These are phyloP conservation scores for Halesus radiatus DNA, from an alignment of 1,140 invertebrate genomes.

Conservation along the genomic window DNA sequence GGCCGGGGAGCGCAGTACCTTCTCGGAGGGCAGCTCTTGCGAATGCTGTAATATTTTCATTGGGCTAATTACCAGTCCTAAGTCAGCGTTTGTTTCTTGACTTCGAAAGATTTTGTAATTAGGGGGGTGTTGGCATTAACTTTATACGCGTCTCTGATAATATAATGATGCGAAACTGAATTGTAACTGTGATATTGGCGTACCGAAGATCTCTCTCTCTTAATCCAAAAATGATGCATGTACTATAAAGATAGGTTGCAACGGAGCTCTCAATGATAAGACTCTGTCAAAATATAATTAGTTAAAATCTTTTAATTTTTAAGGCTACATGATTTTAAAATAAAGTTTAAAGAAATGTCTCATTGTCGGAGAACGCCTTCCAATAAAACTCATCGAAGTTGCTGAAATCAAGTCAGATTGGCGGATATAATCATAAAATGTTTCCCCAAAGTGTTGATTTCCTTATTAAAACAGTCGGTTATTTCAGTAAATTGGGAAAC, in stretches of 20 bases:
- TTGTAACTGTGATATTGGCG: too few relatives aligned
- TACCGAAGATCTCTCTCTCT: too few relatives aligned
- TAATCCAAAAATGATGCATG: too few relatives aligned
- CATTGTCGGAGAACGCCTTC: background rate
- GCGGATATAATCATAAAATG: conserved; percentile 9
- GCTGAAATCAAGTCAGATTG: background rate
- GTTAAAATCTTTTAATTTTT: too few relatives aligned
- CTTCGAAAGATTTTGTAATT: conserved; percentile 6
- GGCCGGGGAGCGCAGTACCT: conserved; percentile 8
- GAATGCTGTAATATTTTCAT: conserved; percentile 46
- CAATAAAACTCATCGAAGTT: background rate
- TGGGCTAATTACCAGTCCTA: conserved; percentile 43
- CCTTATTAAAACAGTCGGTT: conserved; percentile 30
- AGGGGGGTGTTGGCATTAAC: background rate
- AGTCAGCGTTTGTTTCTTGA: conserved; percentile 17
- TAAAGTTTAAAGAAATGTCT: too few relatives aligned
- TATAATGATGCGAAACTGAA: too few relatives aligned
- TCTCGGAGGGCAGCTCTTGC: conserved; percentile 2
- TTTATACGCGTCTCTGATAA: too few relatives aligned
- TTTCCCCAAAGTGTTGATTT: conserved; percentile 26
- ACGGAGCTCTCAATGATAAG: too few relatives aligned
- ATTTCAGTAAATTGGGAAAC: conserved; percentile 47
- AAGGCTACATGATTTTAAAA: too few relatives aligned
- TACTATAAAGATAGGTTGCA: too few relatives aligned
- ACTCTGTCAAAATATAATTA: too few relatives aligned